Evolutionary conservation across 2,113 vertebrate genomes (phyloP).

Genomic region (Agapornis roseicollis): DNA sequence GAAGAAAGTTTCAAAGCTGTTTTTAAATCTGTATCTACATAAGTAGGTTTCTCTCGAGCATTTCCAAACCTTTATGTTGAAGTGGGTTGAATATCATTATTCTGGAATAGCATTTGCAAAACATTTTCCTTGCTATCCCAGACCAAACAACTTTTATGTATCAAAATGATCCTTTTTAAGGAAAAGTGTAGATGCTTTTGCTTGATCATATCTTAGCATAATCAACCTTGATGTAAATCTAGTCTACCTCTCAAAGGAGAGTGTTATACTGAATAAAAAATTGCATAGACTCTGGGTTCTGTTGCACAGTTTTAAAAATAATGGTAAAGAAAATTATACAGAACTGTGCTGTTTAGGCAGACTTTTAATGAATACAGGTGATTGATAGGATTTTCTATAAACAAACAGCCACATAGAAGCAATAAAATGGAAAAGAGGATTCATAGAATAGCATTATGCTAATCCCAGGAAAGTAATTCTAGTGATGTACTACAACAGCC

Average conservation of each 20-base stretch:
- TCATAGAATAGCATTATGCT: conserved; percentile 75
- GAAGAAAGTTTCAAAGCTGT: background rate
- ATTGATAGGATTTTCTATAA: conserved; percentile 75
- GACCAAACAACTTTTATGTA: conserved; percentile 68
- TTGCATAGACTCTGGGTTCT: conserved; percentile 55
- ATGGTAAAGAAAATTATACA: conserved; percentile 71
- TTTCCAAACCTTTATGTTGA: conserved; percentile 43
- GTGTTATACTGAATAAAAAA: conserved; percentile 69
- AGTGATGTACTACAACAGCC: conserved; percentile 70
- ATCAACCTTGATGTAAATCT: conserved; percentile 73
- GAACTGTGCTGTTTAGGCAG: conserved; percentile 71
- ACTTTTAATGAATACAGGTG: conserved; percentile 75
- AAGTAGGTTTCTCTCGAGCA: conserved; percentile 3
- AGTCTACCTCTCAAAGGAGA: conserved; percentile 68
- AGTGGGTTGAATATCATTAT: conserved; percentile 62
- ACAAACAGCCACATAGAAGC: conserved; percentile 73
- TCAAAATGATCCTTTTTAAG: conserved; percentile 68
- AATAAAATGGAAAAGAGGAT: conserved; percentile 70
- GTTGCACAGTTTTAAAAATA: conserved; percentile 63
- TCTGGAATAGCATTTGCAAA: conserved; percentile 56
- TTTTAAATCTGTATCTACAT: background rate
- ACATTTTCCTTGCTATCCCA: conserved; percentile 51
- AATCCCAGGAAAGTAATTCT: conserved; percentile 79
- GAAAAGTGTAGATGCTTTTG: conserved; percentile 66
- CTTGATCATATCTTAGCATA: conserved; percentile 68